Conservation (phyloP, 2,888 invertebrate genomes). For the Choreutis nemorana region DNA sequence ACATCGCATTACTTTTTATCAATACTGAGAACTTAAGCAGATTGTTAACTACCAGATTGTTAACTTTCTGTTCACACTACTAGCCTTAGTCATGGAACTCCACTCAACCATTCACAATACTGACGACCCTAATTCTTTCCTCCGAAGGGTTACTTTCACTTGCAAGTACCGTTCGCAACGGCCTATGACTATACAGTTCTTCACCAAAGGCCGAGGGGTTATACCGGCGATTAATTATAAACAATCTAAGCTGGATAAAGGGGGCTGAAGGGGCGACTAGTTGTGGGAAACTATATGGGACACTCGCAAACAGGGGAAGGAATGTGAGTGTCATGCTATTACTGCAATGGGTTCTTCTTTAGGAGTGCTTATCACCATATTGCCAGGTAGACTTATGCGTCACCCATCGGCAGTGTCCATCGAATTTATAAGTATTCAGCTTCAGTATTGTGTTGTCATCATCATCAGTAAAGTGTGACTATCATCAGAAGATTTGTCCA, state of each 20-base stretch:
- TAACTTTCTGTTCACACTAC: slow-evolving; percentile 2
- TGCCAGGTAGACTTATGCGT: slow-evolving; percentile 16
- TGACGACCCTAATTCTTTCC: slow-evolving; percentile 15
- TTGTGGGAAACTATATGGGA: slow-evolving; percentile 36
- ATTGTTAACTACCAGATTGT: no score
- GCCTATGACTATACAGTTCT: slow-evolving; percentile 44
- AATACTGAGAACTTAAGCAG: no score
- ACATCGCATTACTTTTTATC: not conserved
- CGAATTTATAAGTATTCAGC: no score
- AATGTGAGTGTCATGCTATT: slow-evolving; percentile 44
- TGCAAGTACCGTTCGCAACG: slow-evolving; percentile 52
- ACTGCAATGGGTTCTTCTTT: slow-evolving; percentile 36
- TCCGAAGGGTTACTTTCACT: slow-evolving; percentile 30
- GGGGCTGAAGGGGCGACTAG: slow-evolving; percentile 44
- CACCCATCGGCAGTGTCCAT: no score
- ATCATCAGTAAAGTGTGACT: no score
- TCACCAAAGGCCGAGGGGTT: slow-evolving; percentile 29
- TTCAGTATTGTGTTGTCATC: no score
- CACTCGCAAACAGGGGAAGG: slow-evolving; percentile 24
- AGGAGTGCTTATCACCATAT: slow-evolving; percentile 40
- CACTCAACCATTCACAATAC: slow-evolving; percentile 36
- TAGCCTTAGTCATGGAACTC: slow-evolving; percentile 56
- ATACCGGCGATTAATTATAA: slow-evolving; percentile 25
- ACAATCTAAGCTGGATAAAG: slow-evolving; percentile 27
- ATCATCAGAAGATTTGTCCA: no score